phyloP scores from a whole-genome alignment of 35 echinoderm and acorn worm species.

The Eucidaris tribuloides region DNA sequence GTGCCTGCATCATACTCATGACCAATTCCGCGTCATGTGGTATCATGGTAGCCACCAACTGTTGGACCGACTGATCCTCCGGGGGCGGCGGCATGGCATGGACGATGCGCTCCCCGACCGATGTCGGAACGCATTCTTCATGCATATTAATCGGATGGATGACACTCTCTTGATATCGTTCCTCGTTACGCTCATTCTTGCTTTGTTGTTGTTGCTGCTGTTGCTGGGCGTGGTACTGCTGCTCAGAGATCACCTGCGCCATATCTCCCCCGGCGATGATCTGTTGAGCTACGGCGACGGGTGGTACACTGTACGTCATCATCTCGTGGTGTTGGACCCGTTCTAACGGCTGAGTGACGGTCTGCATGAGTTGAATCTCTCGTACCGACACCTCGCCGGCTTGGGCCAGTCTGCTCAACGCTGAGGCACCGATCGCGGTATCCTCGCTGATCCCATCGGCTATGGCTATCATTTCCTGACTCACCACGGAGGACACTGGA shows the following conservation, averaged over 20 bases:
- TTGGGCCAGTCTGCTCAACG: conserved; percentile 41
- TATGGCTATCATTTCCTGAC: background rate
- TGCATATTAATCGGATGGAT: background rate
- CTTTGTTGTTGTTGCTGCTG: background rate
- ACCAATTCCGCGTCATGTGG: conserved; percentile 16
- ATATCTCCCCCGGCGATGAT: conserved; percentile 20
- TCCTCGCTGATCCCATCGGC: conserved; percentile 21
- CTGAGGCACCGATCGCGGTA: conserved; percentile 15
- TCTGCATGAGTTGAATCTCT: conserved; percentile 15
- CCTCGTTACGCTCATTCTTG: too few species aligned
- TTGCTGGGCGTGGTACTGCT: background rate
- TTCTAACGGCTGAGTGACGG: too few species aligned
- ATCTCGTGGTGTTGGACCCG: conserved; percentile 26
- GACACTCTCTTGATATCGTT: too few species aligned
- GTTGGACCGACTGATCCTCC: background rate
- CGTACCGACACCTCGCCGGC: conserved; percentile 2
- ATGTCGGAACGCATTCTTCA: background rate
- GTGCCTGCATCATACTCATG: conserved; percentile 36
- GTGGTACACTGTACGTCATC: conserved; percentile 16
- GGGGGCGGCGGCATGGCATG: conserved; percentile 1
- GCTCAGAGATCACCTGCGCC: background rate
- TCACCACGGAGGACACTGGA: conserved; percentile 21
- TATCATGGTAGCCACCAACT: background rate
- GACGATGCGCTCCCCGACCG: background rate
- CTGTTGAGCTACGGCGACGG: conserved; percentile 6